Evolutionary conservation across 2,888 invertebrate species (phyloP).

Genomic region (Apodemia mormo): DNA sequence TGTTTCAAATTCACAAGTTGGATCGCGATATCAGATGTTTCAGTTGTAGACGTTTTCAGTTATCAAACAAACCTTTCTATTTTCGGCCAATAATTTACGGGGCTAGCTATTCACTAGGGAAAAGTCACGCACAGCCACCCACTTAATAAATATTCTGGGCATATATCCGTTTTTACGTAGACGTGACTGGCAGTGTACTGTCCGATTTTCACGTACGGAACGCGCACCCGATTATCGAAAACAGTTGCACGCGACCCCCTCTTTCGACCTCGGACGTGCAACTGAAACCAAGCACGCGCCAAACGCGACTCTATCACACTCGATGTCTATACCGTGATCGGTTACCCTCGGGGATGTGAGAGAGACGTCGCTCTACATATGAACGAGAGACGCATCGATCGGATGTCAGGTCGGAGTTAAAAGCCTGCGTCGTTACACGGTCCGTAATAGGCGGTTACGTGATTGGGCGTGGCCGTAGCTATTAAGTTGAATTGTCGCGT

Average conservation of each 20-base stretch:
- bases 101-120: slow-evolving; percentile 75
- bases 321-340: slow-evolving; percentile 61
- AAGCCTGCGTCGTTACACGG: slow-evolving; percentile 81
- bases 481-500: slow-evolving; percentile 80
- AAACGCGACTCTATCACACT: slow-evolving; percentile 78
- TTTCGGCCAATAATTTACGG: slow-evolving; percentile 69
- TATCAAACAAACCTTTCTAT: slow-evolving; percentile 72
- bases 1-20: slow-evolving; percentile 39
- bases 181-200: slow-evolving; percentile 78
- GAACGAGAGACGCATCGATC: slow-evolving; percentile 61
- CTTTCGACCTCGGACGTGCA: slow-evolving; percentile 77
- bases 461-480: slow-evolving; percentile 79
- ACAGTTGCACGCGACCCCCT: slow-evolving; percentile 81
- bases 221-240: slow-evolving; percentile 81
- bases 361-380: slow-evolving; percentile 53
- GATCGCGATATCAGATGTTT: slow-evolving; percentile 40
- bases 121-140: slow-evolving; percentile 82
- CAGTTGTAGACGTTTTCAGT: slow-evolving; percentile 60
- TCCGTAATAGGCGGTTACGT: slow-evolving; percentile 82
- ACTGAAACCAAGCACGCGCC: slow-evolving; percentile 78
- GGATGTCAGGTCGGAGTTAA: slow-evolving; percentile 76
- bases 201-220: slow-evolving; percentile 81
- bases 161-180: slow-evolving; percentile 82
- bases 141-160: slow-evolving; percentile 84
- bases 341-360: slow-evolving; percentile 59